Base-by-base conservation (phyloP, 2,888 invertebrate genomes). In the Epinotia nisella region DNA sequence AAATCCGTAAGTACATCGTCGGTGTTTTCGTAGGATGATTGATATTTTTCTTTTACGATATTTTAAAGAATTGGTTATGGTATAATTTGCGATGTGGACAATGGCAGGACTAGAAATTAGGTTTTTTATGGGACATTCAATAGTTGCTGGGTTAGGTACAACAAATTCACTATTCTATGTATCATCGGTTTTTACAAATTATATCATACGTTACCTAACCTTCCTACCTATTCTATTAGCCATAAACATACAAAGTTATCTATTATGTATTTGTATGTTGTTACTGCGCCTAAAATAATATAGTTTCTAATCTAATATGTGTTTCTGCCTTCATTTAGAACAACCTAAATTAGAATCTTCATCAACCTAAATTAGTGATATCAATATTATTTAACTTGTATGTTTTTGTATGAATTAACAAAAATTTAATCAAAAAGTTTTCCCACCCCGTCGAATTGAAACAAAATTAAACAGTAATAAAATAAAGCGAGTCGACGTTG, bases 1-100 rank as follows among this genome's bases (percentile, higher is more conserved):
- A 78, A 78, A 81, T 81, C 79, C 82, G 79, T 82, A 81, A 84
- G 78, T 81, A 79, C 81, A 78, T 78, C 77, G 85, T 85, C 86
- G 82, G 80, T 90, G 85, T 90, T 90, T 90, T 86, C 84, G 81
- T 88, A 87, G 89, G 88, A 80, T 75, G 58, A 70, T 69, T 73
- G 75, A 74, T 72, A 68, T 58, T 19, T 62, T 60, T 74, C 67
- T 64, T n/a, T n/a, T 62, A 59, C 45, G 70, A 51, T 66, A 72
- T 49, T n/a, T 29, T 45, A 35, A 59, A 17, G 5, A 29, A 58
- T 49, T 24, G 17, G 49, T 15, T 41, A 41, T 67, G 19, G 67
- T 49, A 41, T 61, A 19, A 24, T 1, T 13, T 45, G 13, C 9
- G 15, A 10, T 39, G 45, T 24, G 21, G 49, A 49, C n/a, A 39